Base-by-base conservation (phyloP, 2,888 invertebrate genomes). In the Ischnura elegans region DNA sequence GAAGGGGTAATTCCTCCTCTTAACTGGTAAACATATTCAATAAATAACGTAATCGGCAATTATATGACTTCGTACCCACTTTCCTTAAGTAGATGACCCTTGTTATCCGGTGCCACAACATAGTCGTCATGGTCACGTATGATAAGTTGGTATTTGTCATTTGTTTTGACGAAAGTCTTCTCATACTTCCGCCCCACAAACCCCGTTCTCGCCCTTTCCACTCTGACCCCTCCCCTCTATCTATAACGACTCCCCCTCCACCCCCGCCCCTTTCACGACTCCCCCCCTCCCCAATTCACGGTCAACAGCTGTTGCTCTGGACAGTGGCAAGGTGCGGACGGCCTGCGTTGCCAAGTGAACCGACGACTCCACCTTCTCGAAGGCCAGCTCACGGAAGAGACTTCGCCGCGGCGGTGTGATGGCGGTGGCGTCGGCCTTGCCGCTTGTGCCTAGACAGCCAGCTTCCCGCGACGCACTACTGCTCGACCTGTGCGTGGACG, bases 301-400 rank as follows among this genome's bases (percentile, higher is more conserved):
- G 90, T 90, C 90, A 90, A 90, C 90, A 90, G 90, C 90, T 90
- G 90, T 90, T 90, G 90, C 90, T 86, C 86, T 43, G 86, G 55
- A n/a, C 90, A 51, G 51, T 25, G 47, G 87, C 46, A 51, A 87
- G 90, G 90, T 55, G 55, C 51, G 90, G 36, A 25, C 25, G 13
- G 90, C 90, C 42, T 76, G 43, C 90, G 90, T 90, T 90, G 90
- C 90, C 90, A 66, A 66, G 61, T 90, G 43, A 46, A 46, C 85
- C 36, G 43, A n/a, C n/a, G n/a, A n/a, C n/a, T n/a, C n/a, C n/a
- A n/a, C n/a, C n/a, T n/a, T 46, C 46, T n/a, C 86, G 86, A 86
- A 86, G 86, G 86, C 86, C 76, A 36, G 36, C 76, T 76, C 76
- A 36, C 76, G 76, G 76, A 76, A 76, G 76, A 76, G 76, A 29